Evolutionary conservation across 2,888 invertebrate species (phyloP).

Genomic region (Vanessa cardui): DNA sequence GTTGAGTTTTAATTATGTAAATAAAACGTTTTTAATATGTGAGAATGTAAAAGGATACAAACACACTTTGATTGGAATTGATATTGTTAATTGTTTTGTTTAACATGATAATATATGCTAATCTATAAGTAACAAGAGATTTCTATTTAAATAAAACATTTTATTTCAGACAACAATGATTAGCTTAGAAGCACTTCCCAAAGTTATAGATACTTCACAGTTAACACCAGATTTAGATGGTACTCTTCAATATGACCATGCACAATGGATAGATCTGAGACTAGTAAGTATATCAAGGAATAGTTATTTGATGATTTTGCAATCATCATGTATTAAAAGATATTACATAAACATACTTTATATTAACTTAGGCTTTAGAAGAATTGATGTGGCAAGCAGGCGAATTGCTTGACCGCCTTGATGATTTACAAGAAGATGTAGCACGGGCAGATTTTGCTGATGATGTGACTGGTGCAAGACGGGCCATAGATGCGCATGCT

Average conservation of each 20-base stretch:
- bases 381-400: constrained; percentile 98
- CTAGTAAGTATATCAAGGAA: constrained; percentile 71
- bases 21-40: too few species aligned
- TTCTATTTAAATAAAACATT: constrained; percentile 5
- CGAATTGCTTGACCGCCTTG: constrained; percentile 95
- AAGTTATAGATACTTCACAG: constrained; percentile 96
- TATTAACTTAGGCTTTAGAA: constrained; percentile 87
- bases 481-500: constrained; percentile 95
- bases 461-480: constrained; percentile 95
- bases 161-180: constrained; percentile 94
- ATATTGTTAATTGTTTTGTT: too few species aligned
- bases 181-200: constrained; percentile 96
- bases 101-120: too few species aligned
- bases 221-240: constrained; percentile 97
- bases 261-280: constrained; percentile 98
- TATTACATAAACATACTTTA: not conserved
- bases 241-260: constrained; percentile 96
- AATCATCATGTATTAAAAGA: too few species aligned
- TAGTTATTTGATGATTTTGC: too few species aligned
- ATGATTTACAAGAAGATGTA: constrained; percentile 96
- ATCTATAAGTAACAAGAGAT: too few species aligned
- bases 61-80: too few species aligned
- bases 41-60: too few species aligned
- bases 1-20: too few species aligned
- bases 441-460: constrained; percentile 97